Evolutionary conservation across 2,888 invertebrate genomes (phyloP), one percentile per base, ranked within the genome.

Genomic region (Orthonychiurus folsomi): DNA sequence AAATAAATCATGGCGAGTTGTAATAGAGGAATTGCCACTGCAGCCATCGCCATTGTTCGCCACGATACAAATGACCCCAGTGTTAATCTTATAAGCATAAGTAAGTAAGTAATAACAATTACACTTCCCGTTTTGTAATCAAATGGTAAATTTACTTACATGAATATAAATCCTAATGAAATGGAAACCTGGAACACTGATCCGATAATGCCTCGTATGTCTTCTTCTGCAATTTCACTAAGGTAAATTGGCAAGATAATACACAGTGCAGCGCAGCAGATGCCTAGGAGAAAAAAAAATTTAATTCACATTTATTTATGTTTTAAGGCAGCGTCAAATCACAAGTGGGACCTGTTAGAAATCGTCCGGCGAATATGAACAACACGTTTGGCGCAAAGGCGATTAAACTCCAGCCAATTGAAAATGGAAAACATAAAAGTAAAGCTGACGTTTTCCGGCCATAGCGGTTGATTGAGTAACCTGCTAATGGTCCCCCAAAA

Each of bases 131-230:
- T n/a, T n/a, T n/a, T n/a, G n/a, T n/a, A n/a, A n/a, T n/a, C n/a
- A n/a, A n/a, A n/a, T n/a, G n/a, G n/a, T n/a, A n/a, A n/a, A n/a
- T n/a, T n/a, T n/a, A 56, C 66, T 63, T 67, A 71, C 72, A 68
- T 68, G 60, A 67, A 69, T 0, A 72, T 64, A 52, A 71, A 69
- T 25, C 72, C 72, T 9, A 72, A 61, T 20, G 68, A 68, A 52
- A 93, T 80, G 83, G 89, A 86, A 37, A 95, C 78, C 75, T 94
- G 94, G 76, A 92, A 91, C 74, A 86, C 90, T 57, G 89, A 88
- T 2, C 93, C 93, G 0, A 94, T 78, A 0, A 85, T 83, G 1
- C 94, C 95, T 61, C 94, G 82, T 72, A 92, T 85, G 28, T 86
- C 84, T 71, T 86, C 87, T 71, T 91, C 87, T 0, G 92, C 85